A percentile compares a stretch with the other conserved stretches of the same genome.
phyloP scores from a whole-genome alignment of 2,797 vertebrate species.

The Myotis pilosus region DNA sequence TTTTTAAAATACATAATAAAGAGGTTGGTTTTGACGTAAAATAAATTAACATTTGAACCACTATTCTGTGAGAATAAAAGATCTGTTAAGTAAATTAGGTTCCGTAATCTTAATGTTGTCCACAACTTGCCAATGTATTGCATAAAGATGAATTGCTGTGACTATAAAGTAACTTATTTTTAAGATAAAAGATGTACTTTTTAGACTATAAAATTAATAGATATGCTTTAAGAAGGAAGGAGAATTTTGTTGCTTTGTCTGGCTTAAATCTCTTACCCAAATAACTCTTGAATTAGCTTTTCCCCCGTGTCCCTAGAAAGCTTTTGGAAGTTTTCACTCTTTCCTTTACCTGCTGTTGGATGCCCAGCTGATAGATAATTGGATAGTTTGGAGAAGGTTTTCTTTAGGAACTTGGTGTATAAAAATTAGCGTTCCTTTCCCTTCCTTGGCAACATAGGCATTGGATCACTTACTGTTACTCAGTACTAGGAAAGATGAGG shows the following conservation, averaged over 20 bases:
- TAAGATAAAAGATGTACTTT: background rate
- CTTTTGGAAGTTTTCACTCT: background rate
- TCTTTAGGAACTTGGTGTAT: background rate
- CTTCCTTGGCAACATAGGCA: background rate
- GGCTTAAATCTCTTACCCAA: background rate
- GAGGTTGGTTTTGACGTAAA: background rate
- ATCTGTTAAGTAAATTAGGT: conserved; percentile 13
- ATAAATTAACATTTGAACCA: background rate
- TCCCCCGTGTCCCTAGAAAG: background rate
- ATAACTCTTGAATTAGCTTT: background rate
- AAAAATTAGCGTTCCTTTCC: background rate
- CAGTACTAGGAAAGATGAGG: background rate
- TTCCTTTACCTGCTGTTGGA: background rate
- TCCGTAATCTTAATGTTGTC: background rate
- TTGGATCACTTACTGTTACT: background rate
- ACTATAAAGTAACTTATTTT: conserved; percentile 28
- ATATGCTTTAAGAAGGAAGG: background rate
- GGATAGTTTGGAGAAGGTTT: conserved; percentile 30
- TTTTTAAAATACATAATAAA: conserved; percentile 12
- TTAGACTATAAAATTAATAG: background rate
- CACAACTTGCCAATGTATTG: background rate
- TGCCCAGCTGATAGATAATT: background rate
- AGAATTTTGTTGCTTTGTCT: background rate
- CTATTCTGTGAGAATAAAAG: background rate
- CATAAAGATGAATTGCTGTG: background rate